Conservation (phyloP, 2,888 invertebrate species). For the Mythimna impura region DNA sequence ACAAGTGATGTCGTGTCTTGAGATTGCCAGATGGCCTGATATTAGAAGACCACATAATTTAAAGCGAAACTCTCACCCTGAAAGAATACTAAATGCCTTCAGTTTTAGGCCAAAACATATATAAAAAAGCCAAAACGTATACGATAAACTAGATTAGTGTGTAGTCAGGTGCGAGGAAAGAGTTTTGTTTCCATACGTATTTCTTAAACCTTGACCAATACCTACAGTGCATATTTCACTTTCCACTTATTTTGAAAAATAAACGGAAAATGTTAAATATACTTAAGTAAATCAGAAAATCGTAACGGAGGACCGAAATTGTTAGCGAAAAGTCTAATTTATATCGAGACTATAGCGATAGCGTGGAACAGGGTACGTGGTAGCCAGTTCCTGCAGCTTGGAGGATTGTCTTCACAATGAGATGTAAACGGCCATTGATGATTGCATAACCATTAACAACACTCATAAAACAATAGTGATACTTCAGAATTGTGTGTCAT, state of each 20-base stretch:
- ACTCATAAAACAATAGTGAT: slow-evolving; percentile 3
- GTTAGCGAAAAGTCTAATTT: not conserved
- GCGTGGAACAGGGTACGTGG: not conserved
- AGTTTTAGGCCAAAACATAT: not conserved
- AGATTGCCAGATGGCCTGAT: not conserved
- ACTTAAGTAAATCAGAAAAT: not conserved
- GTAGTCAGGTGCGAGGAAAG: not conserved
- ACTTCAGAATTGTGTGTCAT: slow-evolving; percentile 31
- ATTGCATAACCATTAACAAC: slow-evolving; percentile 12
- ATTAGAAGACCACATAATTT: not conserved
- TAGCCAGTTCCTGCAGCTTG: too few relatives aligned
- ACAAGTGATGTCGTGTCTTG: not conserved
- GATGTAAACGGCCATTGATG: slow-evolving; percentile 1
- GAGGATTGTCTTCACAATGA: not conserved
- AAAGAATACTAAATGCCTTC: not conserved
- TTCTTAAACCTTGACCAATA: not conserved
- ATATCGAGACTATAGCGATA: not conserved
- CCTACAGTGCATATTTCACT: not conserved
- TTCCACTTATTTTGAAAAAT: not conserved
- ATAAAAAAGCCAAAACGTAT: too few relatives aligned
- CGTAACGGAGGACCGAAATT: not conserved
- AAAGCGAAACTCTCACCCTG: not conserved
- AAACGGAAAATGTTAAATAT: not conserved
- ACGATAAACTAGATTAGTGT: not conserved
- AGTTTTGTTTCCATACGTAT: not conserved